These are phyloP conservation scores for Bryconaethiops microstoma DNA, from an alignment of 2,797 vertebrate species.

Conservation along the genomic window DNA sequence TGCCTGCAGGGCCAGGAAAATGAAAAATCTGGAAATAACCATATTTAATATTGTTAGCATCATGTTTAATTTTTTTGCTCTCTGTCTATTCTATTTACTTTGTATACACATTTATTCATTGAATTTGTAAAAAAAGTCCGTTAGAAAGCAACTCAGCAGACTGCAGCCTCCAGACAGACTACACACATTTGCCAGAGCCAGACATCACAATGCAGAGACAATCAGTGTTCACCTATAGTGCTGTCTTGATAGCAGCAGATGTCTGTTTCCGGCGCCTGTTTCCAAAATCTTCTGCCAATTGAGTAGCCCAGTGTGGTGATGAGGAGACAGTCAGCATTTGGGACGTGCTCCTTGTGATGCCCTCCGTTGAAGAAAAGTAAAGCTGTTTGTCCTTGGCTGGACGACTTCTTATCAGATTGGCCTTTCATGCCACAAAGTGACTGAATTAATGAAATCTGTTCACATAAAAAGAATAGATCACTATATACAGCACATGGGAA, in stretches of 20 bases:
- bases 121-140: background rate
- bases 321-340: constrained; percentile 38
- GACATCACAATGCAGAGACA: constrained; percentile 21
- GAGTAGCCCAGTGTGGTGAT: constrained; percentile 32
- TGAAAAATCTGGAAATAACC: background rate
- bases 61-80: constrained; percentile 15
- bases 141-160: background rate
- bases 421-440: constrained; percentile 41
- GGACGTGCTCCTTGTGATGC: constrained; percentile 44
- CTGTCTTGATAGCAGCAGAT: constrained; percentile 22
- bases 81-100: background rate
- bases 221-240: constrained; percentile 13
- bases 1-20: background rate
- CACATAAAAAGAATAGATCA: constrained; percentile 19
- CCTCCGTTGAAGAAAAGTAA: constrained; percentile 39
- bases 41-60: background rate
- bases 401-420: constrained; percentile 51
- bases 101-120: background rate
- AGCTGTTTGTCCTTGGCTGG: constrained; percentile 38
- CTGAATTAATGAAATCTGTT: constrained; percentile 41
- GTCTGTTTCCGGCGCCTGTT: constrained; percentile 28
- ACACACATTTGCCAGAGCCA: constrained; percentile 29
- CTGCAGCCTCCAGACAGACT: constrained; percentile 26
- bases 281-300: constrained; percentile 37
- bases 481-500: background rate